Conservation (phyloP, 2,797 vertebrate genomes). For the Rhynchotus rufescens region DNA sequence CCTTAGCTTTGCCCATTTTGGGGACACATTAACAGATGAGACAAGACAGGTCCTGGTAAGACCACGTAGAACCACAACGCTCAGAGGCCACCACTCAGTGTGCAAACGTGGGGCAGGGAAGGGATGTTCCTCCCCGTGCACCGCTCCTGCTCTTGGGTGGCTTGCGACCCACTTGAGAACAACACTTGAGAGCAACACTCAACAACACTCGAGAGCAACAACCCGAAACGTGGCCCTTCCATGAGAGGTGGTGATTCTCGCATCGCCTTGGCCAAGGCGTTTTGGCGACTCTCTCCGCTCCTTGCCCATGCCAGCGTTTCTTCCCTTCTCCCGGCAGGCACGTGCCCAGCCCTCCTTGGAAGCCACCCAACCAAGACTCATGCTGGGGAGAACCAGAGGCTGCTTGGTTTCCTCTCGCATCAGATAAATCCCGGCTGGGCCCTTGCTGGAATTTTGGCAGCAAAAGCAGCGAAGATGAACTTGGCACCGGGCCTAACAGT, state of each 20-base stretch:
- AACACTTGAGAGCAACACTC: neutral
- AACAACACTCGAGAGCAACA: neutral
- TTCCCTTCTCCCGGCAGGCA: neutral
- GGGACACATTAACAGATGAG: fast-evolving
- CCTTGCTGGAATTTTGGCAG: slow-evolving; percentile 12
- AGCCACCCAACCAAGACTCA: neutral
- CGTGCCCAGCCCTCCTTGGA: neutral
- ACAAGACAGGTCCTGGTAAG: fast-evolving
- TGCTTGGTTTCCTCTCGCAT: neutral
- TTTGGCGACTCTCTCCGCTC: neutral
- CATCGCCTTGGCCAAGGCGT: neutral
- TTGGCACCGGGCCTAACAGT: neutral
- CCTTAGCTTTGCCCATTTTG: neutral
- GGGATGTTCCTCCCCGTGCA: neutral
- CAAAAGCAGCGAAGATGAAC: neutral
- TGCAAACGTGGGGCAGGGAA: neutral
- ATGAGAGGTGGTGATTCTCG: neutral
- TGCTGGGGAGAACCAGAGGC: neutral
- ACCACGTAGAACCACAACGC: fast-evolving
- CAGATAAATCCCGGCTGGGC: neutral
- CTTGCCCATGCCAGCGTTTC: neutral
- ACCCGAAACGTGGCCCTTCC: fast-evolving
- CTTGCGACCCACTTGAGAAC: neutral
- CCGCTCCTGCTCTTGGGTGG: neutral
- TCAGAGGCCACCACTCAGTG: neutral